A percentile compares a stretch with the other conserved stretches of the same genome.
phyloP scores from a whole-genome alignment of 2,888 invertebrate genomes.

The Machimus atricapillus region DNA sequence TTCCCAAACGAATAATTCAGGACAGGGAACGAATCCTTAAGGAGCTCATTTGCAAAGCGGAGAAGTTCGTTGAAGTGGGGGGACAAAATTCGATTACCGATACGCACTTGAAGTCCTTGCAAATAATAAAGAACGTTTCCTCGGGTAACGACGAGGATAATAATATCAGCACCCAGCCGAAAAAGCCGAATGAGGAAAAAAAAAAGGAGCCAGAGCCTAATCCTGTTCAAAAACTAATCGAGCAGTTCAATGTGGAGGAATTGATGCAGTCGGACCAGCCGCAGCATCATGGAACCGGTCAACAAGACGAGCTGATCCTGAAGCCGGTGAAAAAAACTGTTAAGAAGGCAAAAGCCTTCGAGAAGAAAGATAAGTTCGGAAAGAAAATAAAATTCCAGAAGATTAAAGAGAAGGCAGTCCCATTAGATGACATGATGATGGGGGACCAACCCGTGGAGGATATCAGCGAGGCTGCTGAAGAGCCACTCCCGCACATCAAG shows the following conservation, averaged over 20 bases:
- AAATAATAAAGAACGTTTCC: conserved; percentile 59
- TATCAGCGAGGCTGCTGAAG: conserved; percentile 44
- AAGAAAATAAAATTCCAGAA: conserved; percentile 47
- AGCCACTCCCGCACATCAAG: conserved; percentile 57
- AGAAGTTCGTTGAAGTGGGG: conserved; percentile 48
- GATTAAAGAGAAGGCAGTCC: conserved; percentile 43
- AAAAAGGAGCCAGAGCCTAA: conserved; percentile 52
- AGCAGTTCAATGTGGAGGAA: conserved; percentile 58
- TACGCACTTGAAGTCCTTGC: conserved; percentile 59
- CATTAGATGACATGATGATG: conserved; percentile 59
- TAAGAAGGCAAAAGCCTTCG: conserved; percentile 53
- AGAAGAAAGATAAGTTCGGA: conserved; percentile 53
- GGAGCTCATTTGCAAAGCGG: conserved; percentile 40
- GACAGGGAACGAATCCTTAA: conserved; percentile 44
- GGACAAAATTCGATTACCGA: conserved; percentile 58
- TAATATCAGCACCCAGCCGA: conserved; percentile 57
- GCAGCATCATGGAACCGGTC: background rate
- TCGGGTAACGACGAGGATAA: conserved; percentile 61
- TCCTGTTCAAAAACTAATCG: conserved; percentile 54
- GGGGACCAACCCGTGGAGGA: conserved; percentile 58
- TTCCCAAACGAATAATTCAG: conserved; percentile 34
- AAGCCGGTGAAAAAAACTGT: conserved; percentile 51
- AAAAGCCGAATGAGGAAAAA: conserved; percentile 41
- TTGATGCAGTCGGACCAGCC: conserved; percentile 59
- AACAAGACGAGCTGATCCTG: background rate